These are phyloP conservation scores for Ctenochaetus hawaiiensis DNA, from an alignment of 2,797 vertebrate species.

Conservation along the genomic window DNA sequence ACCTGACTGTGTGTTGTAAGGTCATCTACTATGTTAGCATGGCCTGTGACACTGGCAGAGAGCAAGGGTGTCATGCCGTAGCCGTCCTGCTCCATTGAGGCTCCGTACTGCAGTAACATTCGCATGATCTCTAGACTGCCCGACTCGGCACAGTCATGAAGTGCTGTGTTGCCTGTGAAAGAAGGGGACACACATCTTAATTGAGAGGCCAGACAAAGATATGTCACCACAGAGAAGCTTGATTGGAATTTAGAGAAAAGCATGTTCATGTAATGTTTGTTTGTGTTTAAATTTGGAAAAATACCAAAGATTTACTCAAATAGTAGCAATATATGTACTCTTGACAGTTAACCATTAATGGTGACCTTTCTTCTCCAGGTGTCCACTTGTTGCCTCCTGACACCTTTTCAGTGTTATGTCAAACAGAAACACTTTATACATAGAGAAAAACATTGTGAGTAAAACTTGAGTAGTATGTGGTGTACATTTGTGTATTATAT, in stretches of 20 bases:
- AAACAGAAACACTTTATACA: neutral
- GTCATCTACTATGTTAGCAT: conserved; percentile 98
- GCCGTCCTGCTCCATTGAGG: conserved; percentile 97
- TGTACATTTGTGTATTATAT: neutral
- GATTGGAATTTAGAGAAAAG: neutral
- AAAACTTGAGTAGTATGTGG: neutral
- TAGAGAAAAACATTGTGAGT: neutral
- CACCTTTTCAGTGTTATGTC: neutral
- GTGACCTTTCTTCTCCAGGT: neutral
- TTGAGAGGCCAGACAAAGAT: neutral
- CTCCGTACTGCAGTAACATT: conserved; percentile 96
- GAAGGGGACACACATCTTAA: neutral
- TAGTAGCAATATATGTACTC: neutral
- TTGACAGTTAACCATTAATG: neutral
- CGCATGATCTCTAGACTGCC: conserved; percentile 99
- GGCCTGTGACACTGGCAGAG: conserved; percentile 97
- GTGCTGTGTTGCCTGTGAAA: conserved; percentile 92
- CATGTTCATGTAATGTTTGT: neutral
- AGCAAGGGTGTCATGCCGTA: conserved; percentile 98
- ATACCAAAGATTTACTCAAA: neutral
- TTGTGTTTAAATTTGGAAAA: neutral
- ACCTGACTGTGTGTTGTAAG: conserved; percentile 92
- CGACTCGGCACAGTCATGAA: conserved; percentile 98
- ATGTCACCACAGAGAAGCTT: neutral
- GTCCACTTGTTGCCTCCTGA: neutral